A percentile compares a stretch with the other conserved stretches of the same genome.
Conservation (phyloP, 2,113 vertebrate species). For the Cyphotilapia sp. region DNA sequence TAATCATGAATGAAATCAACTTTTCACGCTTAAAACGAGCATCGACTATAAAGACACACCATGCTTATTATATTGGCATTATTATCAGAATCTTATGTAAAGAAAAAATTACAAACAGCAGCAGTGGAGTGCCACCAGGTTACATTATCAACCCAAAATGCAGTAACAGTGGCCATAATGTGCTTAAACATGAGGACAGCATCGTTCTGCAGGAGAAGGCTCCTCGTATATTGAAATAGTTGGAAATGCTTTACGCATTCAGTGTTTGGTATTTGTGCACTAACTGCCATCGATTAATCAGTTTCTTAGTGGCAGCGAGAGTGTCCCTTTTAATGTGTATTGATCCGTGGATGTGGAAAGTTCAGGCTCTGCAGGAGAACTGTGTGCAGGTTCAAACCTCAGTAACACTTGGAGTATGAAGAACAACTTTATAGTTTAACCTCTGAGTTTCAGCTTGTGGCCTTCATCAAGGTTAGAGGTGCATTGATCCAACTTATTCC, state of each 20-base stretch:
- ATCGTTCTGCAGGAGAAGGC: background rate
- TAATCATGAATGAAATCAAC: background rate
- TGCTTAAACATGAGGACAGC: fast-evolving
- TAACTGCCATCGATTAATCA: background rate
- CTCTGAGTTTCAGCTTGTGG: background rate
- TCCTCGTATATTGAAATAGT: background rate
- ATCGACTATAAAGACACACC: background rate
- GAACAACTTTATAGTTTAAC: background rate
- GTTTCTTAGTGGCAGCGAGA: background rate
- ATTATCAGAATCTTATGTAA: background rate
- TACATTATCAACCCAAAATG: background rate
- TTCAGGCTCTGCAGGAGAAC: background rate
- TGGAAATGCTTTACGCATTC: fast-evolving
- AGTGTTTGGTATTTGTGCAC: background rate
- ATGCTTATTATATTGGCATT: background rate
- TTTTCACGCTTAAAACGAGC: background rate
- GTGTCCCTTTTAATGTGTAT: background rate
- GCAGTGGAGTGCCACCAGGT: fast-evolving
- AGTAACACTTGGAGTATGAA: background rate
- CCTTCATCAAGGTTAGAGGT: background rate
- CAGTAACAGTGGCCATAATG: background rate
- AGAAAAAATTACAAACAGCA: background rate
- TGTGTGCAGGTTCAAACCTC: background rate
- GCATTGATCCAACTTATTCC: background rate
- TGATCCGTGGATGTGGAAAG: background rate